Conservation (phyloP, 2,888 invertebrate genomes). For the Hofmannophila pseudospretella region DNA sequence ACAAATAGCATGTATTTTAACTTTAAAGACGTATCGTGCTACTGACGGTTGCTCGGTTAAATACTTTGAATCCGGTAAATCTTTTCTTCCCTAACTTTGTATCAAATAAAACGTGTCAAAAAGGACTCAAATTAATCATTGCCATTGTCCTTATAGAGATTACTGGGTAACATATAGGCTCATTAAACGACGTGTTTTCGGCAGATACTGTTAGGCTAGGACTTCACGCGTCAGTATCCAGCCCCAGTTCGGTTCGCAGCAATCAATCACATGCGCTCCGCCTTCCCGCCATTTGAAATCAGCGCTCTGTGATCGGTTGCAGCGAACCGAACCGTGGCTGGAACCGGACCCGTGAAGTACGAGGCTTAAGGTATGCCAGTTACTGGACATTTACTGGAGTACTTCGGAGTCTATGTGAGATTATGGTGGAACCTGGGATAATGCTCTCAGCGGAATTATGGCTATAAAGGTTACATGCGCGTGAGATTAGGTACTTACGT, state of each 20-base stretch:
- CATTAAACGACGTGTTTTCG: slow-evolving; percentile 47
- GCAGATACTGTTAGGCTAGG: slow-evolving; percentile 43
- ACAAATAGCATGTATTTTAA: too few species aligned
- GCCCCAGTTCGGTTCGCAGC: too few species aligned
- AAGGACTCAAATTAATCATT: neutral
- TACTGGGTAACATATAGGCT: slow-evolving; percentile 22
- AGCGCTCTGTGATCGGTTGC: too few species aligned
- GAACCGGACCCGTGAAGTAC: too few species aligned
- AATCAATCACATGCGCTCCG: too few species aligned
- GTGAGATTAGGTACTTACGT: slow-evolving; percentile 5
- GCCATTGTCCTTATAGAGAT: neutral
- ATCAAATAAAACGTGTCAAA: slow-evolving; percentile 1
- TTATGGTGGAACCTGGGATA: slow-evolving; percentile 5
- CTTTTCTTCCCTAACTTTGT: neutral
- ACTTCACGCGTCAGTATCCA: too few species aligned
- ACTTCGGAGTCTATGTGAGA: slow-evolving; percentile 13
- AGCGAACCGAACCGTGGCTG: too few species aligned
- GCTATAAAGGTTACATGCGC: slow-evolving; percentile 10
- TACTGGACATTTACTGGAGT: slow-evolving; percentile 37
- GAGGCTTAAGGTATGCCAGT: slow-evolving; percentile 51
- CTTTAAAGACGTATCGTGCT: too few species aligned
- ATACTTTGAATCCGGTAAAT: too few species aligned
- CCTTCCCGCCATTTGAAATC: too few species aligned
- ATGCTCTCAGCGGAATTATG: slow-evolving; percentile 11
- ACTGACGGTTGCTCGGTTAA: too few species aligned